Percentiles rank a stretch among this genome's conserved stretches.
Evolutionary conservation across 1,140 invertebrate species (phyloP).

Genomic region (Philopotamus ludificatus): DNA sequence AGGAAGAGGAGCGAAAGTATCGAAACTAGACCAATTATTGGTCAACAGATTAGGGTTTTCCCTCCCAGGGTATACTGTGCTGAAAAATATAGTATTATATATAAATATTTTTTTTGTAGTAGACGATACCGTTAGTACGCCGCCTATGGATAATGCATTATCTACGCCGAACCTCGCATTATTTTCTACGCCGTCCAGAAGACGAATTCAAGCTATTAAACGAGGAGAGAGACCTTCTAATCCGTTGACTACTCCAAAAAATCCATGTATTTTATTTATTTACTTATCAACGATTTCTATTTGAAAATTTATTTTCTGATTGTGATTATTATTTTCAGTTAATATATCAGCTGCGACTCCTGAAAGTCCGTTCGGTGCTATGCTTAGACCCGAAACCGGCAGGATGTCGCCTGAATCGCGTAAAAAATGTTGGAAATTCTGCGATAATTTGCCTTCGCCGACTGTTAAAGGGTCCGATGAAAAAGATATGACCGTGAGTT

Average conservation of each 20-base stretch:
- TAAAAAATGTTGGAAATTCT: constrained; percentile 49
- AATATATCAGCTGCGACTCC: constrained; percentile 46
- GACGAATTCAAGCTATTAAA: constrained; percentile 48
- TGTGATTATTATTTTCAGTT: constrained; percentile 41
- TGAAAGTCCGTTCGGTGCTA: constrained; percentile 51
- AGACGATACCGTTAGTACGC: constrained; percentile 41
- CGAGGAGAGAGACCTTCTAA: constrained; percentile 51
- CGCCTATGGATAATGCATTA: constrained; percentile 50
- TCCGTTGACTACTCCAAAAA: constrained; percentile 48
- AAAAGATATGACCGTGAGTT: constrained; percentile 28
- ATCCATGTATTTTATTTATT: constrained; percentile 47
- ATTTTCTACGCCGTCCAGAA: constrained; percentile 48
- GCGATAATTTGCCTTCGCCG: constrained; percentile 45
- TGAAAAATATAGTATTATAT: not conserved
- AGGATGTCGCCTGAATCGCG: constrained; percentile 47
- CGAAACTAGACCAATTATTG: no score
- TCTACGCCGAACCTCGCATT: constrained; percentile 48
- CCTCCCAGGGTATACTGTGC: no score
- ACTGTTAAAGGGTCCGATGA: constrained; percentile 8
- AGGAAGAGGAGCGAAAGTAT: no score
- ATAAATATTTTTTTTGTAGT: constrained; percentile 17
- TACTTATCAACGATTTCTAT: not conserved
- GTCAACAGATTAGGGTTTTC: no score
- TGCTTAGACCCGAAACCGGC: constrained; percentile 45
- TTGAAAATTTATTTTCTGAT: not conserved